Base-by-base conservation (phyloP, 2,113 vertebrate genomes). In the Lagenorhynchus albirostris region DNA sequence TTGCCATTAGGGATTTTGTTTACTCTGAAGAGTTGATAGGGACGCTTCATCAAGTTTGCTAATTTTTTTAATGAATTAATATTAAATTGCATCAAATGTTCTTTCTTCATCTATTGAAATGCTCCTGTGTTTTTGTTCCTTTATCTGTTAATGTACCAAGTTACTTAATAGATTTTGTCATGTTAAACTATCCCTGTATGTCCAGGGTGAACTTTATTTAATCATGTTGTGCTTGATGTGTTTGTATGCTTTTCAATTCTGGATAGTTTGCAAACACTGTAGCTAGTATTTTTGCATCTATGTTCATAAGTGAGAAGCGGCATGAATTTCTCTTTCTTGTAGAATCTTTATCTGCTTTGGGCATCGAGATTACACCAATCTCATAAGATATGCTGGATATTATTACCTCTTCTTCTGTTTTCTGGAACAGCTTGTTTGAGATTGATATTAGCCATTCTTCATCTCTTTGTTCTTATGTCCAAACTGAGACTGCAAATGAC, bases 61-160 rank as follows among this genome's bases (percentile, higher is more conserved):
- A 38, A 29, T 67, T 92, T 91, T 89, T 60, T 33, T 55, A 38
- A 55, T 86, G 6, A 97, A 60, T 74, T 50, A 53, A 82, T 93
- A 77, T 36, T 96, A 53, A 95, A 55, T 76, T 94, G 18, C 62
- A 73, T 90, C 53, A 93, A 81, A 92, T 87, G 36, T 63, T 74
- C 58, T 94, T 92, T 83, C n/a, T 91, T 25, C 26, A 89, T 81
- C 83, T 85, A 1, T 74, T 96, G 58, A 70, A 89, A 85, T 94
- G 53, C 11, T 77, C 67, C 41, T 84, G 33, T 92, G 53, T n/a
- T 84, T 53, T 91, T 73, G 29, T 87, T 91, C 53, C 65, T 77
- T 93, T 11, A 84, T 21, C 63, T 97, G 33, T 62, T 79, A 31
- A 41, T 67, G 55, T 85, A 33, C 33, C 31, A 89, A 65, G 13